These are phyloP conservation scores for Trissolcus brochymenae DNA, from an alignment of 2,888 invertebrate genomes.

Conservation along the genomic window DNA sequence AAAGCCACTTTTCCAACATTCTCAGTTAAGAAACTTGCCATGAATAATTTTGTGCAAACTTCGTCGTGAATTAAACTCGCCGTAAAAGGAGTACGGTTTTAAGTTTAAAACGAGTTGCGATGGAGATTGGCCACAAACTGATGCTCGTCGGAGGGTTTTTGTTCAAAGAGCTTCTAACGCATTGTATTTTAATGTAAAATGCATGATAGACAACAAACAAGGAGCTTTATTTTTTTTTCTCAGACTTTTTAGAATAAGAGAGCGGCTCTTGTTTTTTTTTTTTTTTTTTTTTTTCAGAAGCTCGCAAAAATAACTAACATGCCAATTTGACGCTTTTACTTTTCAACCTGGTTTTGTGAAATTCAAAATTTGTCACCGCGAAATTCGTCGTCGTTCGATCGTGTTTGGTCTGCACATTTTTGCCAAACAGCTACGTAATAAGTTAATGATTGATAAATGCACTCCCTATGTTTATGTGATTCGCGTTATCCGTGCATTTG, in stretches of 20 bases:
- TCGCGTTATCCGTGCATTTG: slow-evolving; percentile 53
- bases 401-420: slow-evolving; percentile 50
- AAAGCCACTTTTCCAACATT: slow-evolving; percentile 42
- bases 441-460: slow-evolving; percentile 51
- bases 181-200: too few relatives aligned
- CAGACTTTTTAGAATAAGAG: too few relatives aligned
- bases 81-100: slow-evolving; percentile 14
- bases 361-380: slow-evolving; percentile 30
- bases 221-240: too few relatives aligned
- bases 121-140: slow-evolving; percentile 8
- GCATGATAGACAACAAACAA: too few relatives aligned
- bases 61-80: slow-evolving; percentile 34
- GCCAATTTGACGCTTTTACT: too few relatives aligned
- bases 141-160: neutral
- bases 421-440: slow-evolving; percentile 48
- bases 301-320: too few relatives aligned
- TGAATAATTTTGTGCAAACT: slow-evolving; percentile 45
- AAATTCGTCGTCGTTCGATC: neutral
- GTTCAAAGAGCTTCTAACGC: neutral
- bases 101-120: neutral
- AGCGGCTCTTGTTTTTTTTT: too few relatives aligned
- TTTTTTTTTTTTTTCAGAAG: too few relatives aligned
- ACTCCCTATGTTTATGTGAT: slow-evolving; percentile 42
- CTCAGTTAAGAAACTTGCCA: slow-evolving; percentile 45
- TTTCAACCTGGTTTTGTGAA: too few relatives aligned